These are phyloP conservation scores for Limnodromus scolopaceus DNA, from an alignment of 2,797 vertebrate genomes.

Conservation along the genomic window DNA sequence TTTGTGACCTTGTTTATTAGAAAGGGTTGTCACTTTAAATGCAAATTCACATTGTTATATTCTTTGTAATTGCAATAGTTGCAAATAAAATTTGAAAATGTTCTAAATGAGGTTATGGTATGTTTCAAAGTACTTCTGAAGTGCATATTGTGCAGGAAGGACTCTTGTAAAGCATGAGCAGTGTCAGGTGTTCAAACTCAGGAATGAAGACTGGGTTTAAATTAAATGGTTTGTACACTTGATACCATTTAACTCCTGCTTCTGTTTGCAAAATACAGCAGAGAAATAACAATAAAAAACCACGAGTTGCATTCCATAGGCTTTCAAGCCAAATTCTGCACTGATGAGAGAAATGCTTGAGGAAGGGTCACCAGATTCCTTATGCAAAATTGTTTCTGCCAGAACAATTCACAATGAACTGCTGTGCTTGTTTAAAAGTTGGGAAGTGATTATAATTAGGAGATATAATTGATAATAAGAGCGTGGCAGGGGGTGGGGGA, in stretches of 20 bases:
- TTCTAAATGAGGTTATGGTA: conserved; percentile 54
- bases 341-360: background rate
- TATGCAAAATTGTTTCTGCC: background rate
- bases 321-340: background rate
- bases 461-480: background rate
- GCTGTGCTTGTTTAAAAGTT: background rate
- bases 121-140: conserved; percentile 40
- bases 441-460: background rate
- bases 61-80: conserved; percentile 94
- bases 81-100: conserved; percentile 90
- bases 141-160: background rate
- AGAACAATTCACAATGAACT: background rate
- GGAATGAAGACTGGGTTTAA: background rate
- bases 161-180: background rate
- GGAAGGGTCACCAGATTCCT: background rate
- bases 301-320: background rate
- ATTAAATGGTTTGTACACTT: background rate
- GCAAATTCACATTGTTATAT: conserved; percentile 84
- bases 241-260: background rate
- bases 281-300: background rate
- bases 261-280: background rate
- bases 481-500: rapidly evolving
- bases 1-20: conserved; percentile 74
- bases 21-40: conserved; percentile 91
- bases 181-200: background rate